phyloP scores from a whole-genome alignment of 1,140 invertebrate genomes.

The Ceratitis capitata region DNA sequence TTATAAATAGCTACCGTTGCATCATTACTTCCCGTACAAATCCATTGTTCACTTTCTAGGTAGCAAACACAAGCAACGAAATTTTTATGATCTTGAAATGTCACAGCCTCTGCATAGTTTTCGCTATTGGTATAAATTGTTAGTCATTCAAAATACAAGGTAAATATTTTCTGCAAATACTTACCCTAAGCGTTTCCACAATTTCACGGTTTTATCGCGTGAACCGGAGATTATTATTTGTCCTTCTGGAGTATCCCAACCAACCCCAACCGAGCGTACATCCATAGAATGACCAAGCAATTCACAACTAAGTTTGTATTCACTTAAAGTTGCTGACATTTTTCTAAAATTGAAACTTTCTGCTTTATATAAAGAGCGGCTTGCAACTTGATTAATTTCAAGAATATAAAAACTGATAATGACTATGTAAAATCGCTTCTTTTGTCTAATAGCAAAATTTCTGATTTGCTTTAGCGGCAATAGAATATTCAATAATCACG shows the following conservation, averaged over 20 bases:
- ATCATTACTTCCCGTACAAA: constrained; percentile 89
- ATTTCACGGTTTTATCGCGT: constrained; percentile 83
- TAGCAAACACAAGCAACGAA: constrained; percentile 85
- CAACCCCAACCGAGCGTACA: constrained; percentile 80
- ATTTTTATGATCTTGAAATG: constrained; percentile 83
- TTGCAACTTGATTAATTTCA: too few species aligned
- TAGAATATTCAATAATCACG: not conserved
- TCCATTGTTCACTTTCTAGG: constrained; percentile 80
- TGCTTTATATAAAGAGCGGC: too few species aligned
- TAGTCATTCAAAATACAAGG: not conserved
- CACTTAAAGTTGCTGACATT: constrained; percentile 50
- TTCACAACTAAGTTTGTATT: constrained; percentile 81
- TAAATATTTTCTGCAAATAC: constrained; percentile 43
- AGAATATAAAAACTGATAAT: too few species aligned
- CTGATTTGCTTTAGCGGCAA: not conserved
- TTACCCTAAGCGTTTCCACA: constrained; percentile 85
- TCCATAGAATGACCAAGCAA: constrained; percentile 84
- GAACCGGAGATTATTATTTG: constrained; percentile 85
- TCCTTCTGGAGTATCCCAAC: constrained; percentile 73
- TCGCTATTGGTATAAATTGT: constrained; percentile 59
- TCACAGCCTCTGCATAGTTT: constrained; percentile 71
- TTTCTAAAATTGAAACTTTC: too few species aligned
- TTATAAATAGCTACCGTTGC: constrained; percentile 82
- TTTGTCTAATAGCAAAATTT: not conserved
- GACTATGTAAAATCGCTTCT: too few species aligned